Base-by-base conservation (phyloP, 2,797 vertebrate species). In the Danio kyathit region DNA sequence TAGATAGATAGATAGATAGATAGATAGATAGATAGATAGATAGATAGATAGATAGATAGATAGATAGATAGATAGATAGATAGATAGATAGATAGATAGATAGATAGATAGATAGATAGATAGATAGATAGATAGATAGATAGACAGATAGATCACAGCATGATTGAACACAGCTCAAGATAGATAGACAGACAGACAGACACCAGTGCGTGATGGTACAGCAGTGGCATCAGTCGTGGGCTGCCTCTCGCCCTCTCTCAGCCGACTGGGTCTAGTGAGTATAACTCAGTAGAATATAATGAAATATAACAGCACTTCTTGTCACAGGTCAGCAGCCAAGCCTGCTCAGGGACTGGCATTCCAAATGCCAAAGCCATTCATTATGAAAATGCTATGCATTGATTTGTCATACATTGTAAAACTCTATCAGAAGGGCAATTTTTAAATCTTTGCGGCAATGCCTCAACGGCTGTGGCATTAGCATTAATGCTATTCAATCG, bases 401-500 rank as follows among this genome's bases (percentile, higher is more conserved):
- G 87, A 89, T 90, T 89, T 86, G 83, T 89, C 82, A 87, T 86
- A 87, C 79, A 84, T 70, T 79, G 85, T 85, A 85, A 89, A 87
- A 84, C 81, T 87, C 76, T 79, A 86, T 81, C 82, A 79, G 79
- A 83, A 82, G 84, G 73, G 81, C 80, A 79, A 83, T 85, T 86
- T 88, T 73, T 81, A 90, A 90, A 91, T 86, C 46, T 86, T 82
- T 83, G 61, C 73, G 40, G 74, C 80, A 76, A 79, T 79, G 83
- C 71, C 87, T 87, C 83, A 90, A 86, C 82, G 89, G 86, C 84
- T 89, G 86, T 90, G 90, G 88, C 88, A 87, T 86, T 86, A 90
- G 89, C 91, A 91, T 93, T 91, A 89, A 92, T 91, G 92, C 87
- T 90, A 88, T 89, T 92, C 92, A 94, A 85, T 86, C 75, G 88